A percentile compares a stretch with the other conserved stretches of the same genome.
phyloP scores from a whole-genome alignment of 2,888 invertebrate genomes.

The Papilio elwesi region DNA sequence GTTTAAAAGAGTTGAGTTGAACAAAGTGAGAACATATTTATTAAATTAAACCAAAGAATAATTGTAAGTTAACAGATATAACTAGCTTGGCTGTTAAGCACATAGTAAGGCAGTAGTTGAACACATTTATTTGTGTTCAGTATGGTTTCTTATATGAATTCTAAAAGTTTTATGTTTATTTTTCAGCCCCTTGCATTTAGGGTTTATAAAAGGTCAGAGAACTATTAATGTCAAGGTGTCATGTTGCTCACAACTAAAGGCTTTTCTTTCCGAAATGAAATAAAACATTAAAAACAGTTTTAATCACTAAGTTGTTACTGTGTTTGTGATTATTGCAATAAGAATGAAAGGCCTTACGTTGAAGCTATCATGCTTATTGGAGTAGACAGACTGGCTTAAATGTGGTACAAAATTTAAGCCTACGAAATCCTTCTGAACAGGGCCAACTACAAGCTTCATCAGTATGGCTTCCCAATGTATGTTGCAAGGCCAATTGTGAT shows the following conservation, averaged over 20 bases:
- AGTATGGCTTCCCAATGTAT: constrained; percentile 59
- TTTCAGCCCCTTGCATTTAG: constrained; percentile 75
- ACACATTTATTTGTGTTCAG: too few relatives aligned
- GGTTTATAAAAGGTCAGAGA: constrained; percentile 75
- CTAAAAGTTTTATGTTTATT: constrained; percentile 60
- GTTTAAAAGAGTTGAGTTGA: too few relatives aligned
- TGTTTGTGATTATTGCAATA: neutral
- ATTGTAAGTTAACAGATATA: too few relatives aligned
- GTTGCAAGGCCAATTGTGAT: constrained; percentile 49
- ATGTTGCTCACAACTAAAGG: constrained; percentile 52
- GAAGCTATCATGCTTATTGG: constrained; percentile 67
- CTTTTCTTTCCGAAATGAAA: constrained; percentile 20
- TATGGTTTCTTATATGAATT: constrained; percentile 27
- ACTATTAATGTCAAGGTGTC: constrained; percentile 64
- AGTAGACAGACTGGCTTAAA: constrained; percentile 63
- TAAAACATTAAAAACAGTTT: too few relatives aligned
- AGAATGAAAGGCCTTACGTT: constrained; percentile 60
- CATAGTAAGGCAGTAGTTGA: neutral
- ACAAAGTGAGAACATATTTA: too few relatives aligned
- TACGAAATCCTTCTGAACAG: constrained; percentile 69
- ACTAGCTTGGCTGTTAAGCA: too few relatives aligned
- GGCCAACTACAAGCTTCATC: constrained; percentile 60
- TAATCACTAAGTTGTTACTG: neutral
- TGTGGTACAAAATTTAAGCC: constrained; percentile 71
- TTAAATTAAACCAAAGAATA: too few relatives aligned